Evolutionary conservation across 2,888 invertebrate genomes (phyloP).

Genomic region (Oxyscelio sp.): DNA sequence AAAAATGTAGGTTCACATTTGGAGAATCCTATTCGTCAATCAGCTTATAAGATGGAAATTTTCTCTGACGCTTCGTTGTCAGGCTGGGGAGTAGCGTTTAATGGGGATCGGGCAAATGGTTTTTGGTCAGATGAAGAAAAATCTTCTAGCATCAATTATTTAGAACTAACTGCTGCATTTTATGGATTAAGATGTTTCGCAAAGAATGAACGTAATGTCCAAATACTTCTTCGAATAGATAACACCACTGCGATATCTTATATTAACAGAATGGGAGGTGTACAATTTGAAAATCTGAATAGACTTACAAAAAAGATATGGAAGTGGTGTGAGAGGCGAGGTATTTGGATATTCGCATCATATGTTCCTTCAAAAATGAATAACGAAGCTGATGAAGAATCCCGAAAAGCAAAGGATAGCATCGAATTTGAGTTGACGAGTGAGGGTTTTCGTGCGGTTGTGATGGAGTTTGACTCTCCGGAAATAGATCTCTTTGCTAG

Average conservation of each 20-base stretch:
- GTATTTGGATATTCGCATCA: slow-evolving; percentile 55
- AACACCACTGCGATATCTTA: too few species aligned
- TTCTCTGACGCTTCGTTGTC: slow-evolving; percentile 49
- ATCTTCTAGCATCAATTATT: slow-evolving; percentile 18
- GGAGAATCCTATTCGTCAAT: too few species aligned
- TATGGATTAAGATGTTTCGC: slow-evolving; percentile 56
- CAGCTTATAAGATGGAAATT: slow-evolving; percentile 4
- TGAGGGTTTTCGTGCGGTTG: too few species aligned
- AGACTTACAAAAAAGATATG: slow-evolving; percentile 45
- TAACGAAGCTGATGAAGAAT: slow-evolving; percentile 44
- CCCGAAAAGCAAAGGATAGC: slow-evolving; percentile 13
- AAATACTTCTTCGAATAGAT: slow-evolving; percentile 41
- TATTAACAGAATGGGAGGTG: too few species aligned
- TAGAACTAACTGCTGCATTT: slow-evolving; percentile 45
- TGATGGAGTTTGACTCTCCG: too few species aligned
- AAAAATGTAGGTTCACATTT: too few species aligned
- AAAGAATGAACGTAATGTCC: not conserved
- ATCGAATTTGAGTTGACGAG: too few species aligned
- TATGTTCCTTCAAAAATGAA: slow-evolving; percentile 46
- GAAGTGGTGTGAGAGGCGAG: too few species aligned
- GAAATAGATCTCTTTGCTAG: too few species aligned
- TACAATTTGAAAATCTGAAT: slow-evolving; percentile 47
- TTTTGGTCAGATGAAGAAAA: too few species aligned
- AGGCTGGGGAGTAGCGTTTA: slow-evolving; percentile 45
- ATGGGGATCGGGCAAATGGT: not conserved